A percentile compares a stretch with the other conserved stretches of the same genome.
phyloP scores from a whole-genome alignment of 2,888 invertebrate species.

The Dryadula phaetusa region DNA sequence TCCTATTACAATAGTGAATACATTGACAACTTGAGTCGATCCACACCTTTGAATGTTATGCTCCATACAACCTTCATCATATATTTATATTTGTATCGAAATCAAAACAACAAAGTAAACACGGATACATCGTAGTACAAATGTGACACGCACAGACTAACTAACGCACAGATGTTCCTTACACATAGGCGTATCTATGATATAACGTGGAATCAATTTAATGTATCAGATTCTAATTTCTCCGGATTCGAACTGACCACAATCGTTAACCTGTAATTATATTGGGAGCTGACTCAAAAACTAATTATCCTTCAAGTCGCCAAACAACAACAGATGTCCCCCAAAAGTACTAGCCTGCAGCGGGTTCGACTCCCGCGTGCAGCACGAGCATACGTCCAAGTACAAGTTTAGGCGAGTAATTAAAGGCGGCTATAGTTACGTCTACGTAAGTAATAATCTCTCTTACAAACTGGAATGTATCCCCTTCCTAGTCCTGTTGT shows the following conservation, averaged over 20 bases:
- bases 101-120: too few species aligned
- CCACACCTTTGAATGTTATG: too few species aligned
- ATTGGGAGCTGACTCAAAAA: too few species aligned
- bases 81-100: too few species aligned
- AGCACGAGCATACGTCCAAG: neutral
- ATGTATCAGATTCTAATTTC: too few species aligned
- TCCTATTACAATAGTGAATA: too few species aligned
- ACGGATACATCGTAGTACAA: neutral
- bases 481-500: neutral
- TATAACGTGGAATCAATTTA: too few species aligned
- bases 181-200: constrained; percentile 15
- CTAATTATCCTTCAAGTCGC: too few species aligned
- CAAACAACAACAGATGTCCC: neutral
- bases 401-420: neutral
- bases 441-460: neutral
- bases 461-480: neutral
- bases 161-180: neutral
- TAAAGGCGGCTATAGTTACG: neutral
- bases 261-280: neutral
- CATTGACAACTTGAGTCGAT: too few species aligned
- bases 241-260: neutral
- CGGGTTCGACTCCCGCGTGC: neutral
- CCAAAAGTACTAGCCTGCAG: neutral
- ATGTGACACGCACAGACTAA: neutral
- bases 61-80: too few species aligned